phyloP scores from a whole-genome alignment of 2,113 vertebrate genomes.

The Dromas ardeola region DNA sequence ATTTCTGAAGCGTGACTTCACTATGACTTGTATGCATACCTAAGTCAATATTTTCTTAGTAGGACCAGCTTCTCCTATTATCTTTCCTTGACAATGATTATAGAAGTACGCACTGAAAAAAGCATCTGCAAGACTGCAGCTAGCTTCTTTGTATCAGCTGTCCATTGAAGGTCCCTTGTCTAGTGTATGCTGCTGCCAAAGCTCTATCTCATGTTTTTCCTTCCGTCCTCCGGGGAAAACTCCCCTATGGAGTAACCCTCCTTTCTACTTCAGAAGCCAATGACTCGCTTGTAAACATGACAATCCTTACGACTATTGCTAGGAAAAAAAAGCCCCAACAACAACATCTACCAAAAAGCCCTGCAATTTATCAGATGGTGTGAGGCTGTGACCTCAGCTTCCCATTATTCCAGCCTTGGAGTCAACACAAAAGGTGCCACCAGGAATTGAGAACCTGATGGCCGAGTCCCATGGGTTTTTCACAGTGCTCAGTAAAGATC shows the following conservation, averaged over 20 bases:
- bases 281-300: conserved; percentile 27
- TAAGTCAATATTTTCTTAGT: not conserved
- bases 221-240: conserved; percentile 3
- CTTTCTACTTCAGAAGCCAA: not conserved
- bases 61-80: not conserved
- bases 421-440: not conserved
- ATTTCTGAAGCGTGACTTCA: not conserved
- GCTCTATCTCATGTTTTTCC: not conserved
- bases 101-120: not conserved
- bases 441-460: not conserved
- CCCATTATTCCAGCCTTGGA: not conserved
- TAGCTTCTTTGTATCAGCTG: not conserved
- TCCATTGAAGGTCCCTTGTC: not conserved
- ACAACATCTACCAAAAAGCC: not conserved
- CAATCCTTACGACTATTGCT: not conserved
- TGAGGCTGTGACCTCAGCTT: not conserved
- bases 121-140: not conserved
- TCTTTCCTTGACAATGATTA: not conserved
- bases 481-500: not conserved
- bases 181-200: not conserved
- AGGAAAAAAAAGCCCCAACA: not conserved
- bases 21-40: not conserved
- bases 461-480: not conserved
- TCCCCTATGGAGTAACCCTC: not conserved
- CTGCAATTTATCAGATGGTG: not conserved